Conservation (phyloP, 1,140 invertebrate species). For the Magallana angulata region DNA sequence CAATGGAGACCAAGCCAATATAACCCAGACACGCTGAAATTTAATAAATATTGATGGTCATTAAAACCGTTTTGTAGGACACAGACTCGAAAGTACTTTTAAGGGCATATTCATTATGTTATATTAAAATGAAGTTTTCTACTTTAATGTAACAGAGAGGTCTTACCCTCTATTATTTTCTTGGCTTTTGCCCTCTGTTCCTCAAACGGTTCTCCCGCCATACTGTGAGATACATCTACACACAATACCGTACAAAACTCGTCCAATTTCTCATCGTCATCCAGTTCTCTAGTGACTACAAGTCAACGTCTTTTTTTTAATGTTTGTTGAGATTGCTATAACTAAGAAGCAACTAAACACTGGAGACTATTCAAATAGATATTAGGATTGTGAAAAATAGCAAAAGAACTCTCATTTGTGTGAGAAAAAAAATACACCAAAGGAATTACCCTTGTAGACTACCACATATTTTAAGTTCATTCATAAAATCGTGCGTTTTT, state of each 20-base stretch:
- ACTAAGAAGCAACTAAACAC: no score
- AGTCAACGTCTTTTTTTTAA: background rate
- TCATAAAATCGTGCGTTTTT: no score
- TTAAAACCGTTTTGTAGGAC: no score
- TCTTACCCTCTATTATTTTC: background rate
- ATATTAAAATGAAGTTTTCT: no score
- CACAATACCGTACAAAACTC: slow-evolving; percentile 1
- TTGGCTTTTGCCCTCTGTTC: background rate
- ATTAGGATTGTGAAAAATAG: no score
- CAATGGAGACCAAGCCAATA: background rate
- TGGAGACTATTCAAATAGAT: no score
- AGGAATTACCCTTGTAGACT: background rate
- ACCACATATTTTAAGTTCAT: no score
- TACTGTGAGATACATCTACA: slow-evolving; percentile 3
- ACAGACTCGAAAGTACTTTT: no score
- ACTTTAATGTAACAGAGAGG: no score
- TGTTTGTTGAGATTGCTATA: no score
- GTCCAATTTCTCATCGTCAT: background rate
- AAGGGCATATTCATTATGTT: no score
- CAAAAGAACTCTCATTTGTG: no score
- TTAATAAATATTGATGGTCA: background rate
- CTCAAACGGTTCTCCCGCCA: background rate
- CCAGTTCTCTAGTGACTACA: background rate
- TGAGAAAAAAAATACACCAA: background rate
- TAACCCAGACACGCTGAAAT: background rate